Evolutionary conservation across 2,113 vertebrate species (phyloP), one percentile per base, ranked within the genome.

Genomic region (Labeo catla): DNA sequence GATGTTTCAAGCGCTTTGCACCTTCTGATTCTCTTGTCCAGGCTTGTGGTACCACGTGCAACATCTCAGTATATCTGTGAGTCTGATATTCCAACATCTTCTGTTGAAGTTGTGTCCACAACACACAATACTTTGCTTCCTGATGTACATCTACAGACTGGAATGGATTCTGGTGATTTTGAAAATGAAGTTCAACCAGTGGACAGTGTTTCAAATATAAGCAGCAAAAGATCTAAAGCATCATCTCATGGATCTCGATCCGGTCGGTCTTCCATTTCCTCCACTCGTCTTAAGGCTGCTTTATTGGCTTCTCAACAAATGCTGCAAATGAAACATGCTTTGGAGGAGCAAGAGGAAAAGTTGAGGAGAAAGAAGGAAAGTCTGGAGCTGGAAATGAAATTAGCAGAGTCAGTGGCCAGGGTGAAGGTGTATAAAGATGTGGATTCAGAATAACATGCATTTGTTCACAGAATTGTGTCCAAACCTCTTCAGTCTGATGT

Each of bases 121-220:
- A 72, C 68, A 45, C 36, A 43, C 13, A 45, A 73, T n/a, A 43
- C 36, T 28, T 28, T 28, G 39, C 36, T n/a, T 39, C 3, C 12
- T 43, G 39, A 72, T 72, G 68, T 7, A 19, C 6, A 39, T 21
- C 68, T 39, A 43, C 39, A 45, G 3, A 19, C 8, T 4, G 9
- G 21, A 19, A 72, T 43, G 15, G 8, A 45, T 43, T 21, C 39
- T 43, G 68, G 8, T 28, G 28, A 28, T 28, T 28, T 28, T 28
- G 28, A 28, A 2, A 8, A 73, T 45, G 8, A 73, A 45, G 19
- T 72, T 21, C 68, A 72, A 72, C 36, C 68, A 19, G 21, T 45
- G 39, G 68, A 72, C 8, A 43, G 68, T 21, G 36, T 45, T 72
- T 72, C 68, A 72, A 72, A 72, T 72, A 21, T 72, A 72, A 43